These are phyloP conservation scores for Cantharis lateralis DNA, from an alignment of 2,888 invertebrate species.

Conservation along the genomic window DNA sequence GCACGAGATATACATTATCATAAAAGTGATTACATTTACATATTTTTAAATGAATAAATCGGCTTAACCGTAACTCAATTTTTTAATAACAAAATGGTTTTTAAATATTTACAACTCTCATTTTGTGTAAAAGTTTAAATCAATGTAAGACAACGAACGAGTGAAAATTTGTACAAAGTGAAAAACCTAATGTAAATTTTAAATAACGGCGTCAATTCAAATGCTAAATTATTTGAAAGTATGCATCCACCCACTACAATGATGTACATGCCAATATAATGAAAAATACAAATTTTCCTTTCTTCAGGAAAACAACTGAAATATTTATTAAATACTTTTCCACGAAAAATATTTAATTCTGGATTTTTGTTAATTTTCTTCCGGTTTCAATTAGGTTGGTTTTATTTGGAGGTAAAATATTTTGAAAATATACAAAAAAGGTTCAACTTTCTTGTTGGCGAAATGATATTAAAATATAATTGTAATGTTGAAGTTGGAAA, in stretches of 20 bases:
- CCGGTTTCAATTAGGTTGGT: background rate
- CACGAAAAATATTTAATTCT: too few species aligned
- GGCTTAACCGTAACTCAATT: background rate
- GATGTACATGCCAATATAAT: background rate
- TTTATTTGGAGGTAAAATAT: background rate
- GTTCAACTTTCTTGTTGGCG: background rate
- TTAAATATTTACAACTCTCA: background rate
- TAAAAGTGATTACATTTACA: background rate
- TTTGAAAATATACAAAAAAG: background rate
- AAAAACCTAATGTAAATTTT: background rate
- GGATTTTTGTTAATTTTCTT: background rate
- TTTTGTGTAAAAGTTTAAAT: background rate
- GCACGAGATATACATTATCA: background rate
- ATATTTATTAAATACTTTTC: background rate
- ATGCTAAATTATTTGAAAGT: background rate
- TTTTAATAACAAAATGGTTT: background rate
- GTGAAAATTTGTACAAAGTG: background rate
- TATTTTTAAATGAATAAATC: background rate
- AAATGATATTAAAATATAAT: background rate
- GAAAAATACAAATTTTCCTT: background rate
- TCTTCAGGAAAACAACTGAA: background rate
- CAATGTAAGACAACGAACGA: background rate
- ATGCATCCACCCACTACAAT: background rate
- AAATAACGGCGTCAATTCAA: background rate
- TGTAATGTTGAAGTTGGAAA: background rate